These are phyloP conservation scores for Lottia scabra DNA, from an alignment of 2,888 invertebrate species.

Conservation along the genomic window DNA sequence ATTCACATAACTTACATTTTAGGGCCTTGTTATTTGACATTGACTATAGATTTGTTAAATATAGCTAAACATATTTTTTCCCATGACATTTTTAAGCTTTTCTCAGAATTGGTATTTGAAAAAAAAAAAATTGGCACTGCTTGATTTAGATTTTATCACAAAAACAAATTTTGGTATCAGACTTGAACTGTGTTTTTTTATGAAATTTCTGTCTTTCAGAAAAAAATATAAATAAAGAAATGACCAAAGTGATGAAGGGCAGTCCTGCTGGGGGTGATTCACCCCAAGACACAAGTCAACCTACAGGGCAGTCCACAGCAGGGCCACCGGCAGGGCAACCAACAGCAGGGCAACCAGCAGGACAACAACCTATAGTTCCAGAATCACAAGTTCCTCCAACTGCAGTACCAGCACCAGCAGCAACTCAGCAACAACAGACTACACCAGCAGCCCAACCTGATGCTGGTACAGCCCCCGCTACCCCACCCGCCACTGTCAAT, in stretches of 20 bases:
- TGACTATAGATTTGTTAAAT: too few relatives aligned
- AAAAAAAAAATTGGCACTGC: too few relatives aligned
- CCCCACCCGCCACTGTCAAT: constrained; percentile 11
- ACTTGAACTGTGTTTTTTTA: too few relatives aligned
- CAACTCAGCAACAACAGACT: constrained; percentile 14
- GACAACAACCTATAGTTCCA: constrained; percentile 17
- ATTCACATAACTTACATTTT: too few relatives aligned
- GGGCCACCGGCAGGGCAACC: constrained; percentile 18
- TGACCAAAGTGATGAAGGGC: constrained; percentile 68
- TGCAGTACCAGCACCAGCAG: constrained; percentile 10
- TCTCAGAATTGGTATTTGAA: too few relatives aligned
- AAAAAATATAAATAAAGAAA: constrained; percentile 25
- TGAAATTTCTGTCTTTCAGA: too few relatives aligned
- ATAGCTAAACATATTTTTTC: too few relatives aligned
- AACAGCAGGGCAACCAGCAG: constrained; percentile 12
- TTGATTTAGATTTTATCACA: too few relatives aligned
- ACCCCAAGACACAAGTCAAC: constrained; percentile 53
- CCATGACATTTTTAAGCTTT: too few relatives aligned
- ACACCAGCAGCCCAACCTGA: constrained; percentile 24
- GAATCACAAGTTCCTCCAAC: constrained; percentile 19
- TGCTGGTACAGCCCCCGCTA: constrained; percentile 16
- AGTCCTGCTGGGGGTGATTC: constrained; percentile 65
- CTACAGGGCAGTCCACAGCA: constrained; percentile 18
- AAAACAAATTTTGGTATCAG: too few relatives aligned
- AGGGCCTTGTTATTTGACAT: too few relatives aligned